phyloP scores from a whole-genome alignment of 2,888 invertebrate species.

The Dendrolimus pini region DNA sequence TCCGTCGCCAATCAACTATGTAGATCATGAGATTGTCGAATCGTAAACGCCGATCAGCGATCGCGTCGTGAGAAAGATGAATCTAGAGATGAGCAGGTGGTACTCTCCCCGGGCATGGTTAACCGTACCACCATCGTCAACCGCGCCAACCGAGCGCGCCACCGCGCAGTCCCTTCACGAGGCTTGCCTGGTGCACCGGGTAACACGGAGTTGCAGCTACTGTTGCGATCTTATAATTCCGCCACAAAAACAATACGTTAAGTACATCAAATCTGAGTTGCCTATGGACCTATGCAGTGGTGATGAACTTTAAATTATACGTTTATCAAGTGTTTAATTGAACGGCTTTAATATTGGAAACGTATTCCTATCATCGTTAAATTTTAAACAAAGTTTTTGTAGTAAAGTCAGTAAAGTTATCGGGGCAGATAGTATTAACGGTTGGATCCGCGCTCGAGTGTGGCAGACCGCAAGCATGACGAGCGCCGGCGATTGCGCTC shows the following conservation, averaged over 20 bases:
- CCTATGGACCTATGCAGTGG: neutral
- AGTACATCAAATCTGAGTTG: neutral
- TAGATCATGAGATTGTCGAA: conserved; percentile 68
- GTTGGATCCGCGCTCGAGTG: conserved; percentile 73
- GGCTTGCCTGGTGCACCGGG: conserved; percentile 47
- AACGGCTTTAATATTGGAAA: neutral
- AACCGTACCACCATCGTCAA: conserved; percentile 65
- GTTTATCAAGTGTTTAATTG: neutral
- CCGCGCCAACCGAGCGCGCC: conserved; percentile 45
- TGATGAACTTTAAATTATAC: neutral
- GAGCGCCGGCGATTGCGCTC: conserved; percentile 62
- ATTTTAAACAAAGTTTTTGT: conserved; percentile 33
- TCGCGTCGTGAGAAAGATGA: conserved; percentile 66
- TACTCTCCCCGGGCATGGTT: conserved; percentile 61
- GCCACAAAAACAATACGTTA: neutral
- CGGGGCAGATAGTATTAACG: conserved; percentile 75
- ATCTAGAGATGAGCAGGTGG: conserved; percentile 62
- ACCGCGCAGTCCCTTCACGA: conserved; percentile 58
- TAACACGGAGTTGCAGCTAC: conserved; percentile 15
- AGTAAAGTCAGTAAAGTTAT: conserved; percentile 62
- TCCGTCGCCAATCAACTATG: conserved; percentile 69
- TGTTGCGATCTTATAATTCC: neutral
- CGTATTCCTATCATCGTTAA: conserved; percentile 7
- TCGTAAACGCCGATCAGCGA: conserved; percentile 45
- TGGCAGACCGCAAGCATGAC: conserved; percentile 75